Base-by-base conservation (phyloP, 2,113 vertebrate species). In the Amphiprion ocellaris region DNA sequence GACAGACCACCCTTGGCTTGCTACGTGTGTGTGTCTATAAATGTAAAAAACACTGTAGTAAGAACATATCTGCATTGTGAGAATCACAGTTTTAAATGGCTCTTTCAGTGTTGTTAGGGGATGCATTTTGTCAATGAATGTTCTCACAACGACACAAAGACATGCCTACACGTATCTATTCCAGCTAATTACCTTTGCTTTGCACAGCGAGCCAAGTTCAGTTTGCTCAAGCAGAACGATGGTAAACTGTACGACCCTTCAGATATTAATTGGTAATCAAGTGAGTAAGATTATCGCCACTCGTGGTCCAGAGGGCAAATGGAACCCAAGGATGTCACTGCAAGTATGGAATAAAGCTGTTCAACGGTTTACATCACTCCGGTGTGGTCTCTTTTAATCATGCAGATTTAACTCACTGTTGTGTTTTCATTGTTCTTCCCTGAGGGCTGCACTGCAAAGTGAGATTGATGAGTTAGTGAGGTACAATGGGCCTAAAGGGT, bases 241-340 rank as follows among this genome's bases (percentile, higher is more conserved):
- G 56, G 59, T 15, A 55, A 62, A 66, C 64, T 41, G 63, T 8
- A 0, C 24, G 2, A 74, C 50, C 59, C 46, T 49, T 61, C 2
- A 1, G 30, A 49, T 63, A 78, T 74, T 81, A 78, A 87, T 68
- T 81, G 77, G 69, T 64, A 73, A 61, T 81, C 47, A 53, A 62
- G 60, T 24, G 49, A 56, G 39, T 5, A 15, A 16, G 11, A 74
- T 24, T 47, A 30, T 72, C 21, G 2, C 15, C n/a, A 8, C 2
- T 54, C 16, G 24, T 9, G 70, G 21, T 3, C 0, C n/a, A 33
- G 47, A 52, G 26, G 55, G 14, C 30, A 0, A 1, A 4, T 7
- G 16, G 60, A 39, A 37, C 49, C 19, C 12, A 19, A 41, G 39
- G 12, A 28, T 21, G 49, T 47, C 3, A 17, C 4, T 16, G 46